Percentiles rank a stretch among this genome's conserved stretches.
These are phyloP conservation scores for Sparus aurata DNA, from an alignment of 2,797 vertebrate species.

Conservation along the genomic window DNA sequence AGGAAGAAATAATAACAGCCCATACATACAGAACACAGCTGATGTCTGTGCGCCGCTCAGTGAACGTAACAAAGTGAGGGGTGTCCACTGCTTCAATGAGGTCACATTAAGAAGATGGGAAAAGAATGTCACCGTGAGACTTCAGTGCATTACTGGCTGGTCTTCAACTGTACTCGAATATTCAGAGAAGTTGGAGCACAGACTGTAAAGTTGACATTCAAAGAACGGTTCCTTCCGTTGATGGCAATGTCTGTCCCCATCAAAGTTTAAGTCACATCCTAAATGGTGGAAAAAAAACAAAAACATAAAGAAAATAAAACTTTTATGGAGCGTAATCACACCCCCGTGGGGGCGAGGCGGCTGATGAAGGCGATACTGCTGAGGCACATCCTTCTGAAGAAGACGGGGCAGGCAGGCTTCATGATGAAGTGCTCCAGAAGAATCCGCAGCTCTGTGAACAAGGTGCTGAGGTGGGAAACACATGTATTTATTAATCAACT, in stretches of 20 bases:
- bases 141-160: conserved; percentile 77
- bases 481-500: conserved; percentile 4
- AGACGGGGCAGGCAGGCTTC: conserved; percentile 95
- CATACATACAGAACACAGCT: conserved; percentile 41
- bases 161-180: conserved; percentile 63
- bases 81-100: conserved; percentile 61
- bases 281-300: conserved; percentile 54
- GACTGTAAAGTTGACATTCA: conserved; percentile 76
- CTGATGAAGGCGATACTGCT: conserved; percentile 98
- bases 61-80: conserved; percentile 48
- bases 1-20: conserved; percentile 41
- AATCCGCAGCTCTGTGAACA: conserved; percentile 96
- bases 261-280: conserved; percentile 69
- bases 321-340: conserved; percentile 79
- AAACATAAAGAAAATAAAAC: conserved; percentile 24
- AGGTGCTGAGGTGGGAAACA: conserved; percentile 85
- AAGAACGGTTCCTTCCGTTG: conserved; percentile 70
- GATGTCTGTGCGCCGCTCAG: conserved; percentile 51
- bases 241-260: conserved; percentile 71
- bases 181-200: conserved; percentile 65
- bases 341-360: conserved; percentile 95
- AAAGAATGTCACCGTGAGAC: conserved; percentile 44
- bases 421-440: conserved; percentile 97
- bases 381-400: conserved; percentile 96
- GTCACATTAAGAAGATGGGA: conserved; percentile 68